Conservation (phyloP, 2,797 vertebrate species). For the Spea hammondii region DNA sequence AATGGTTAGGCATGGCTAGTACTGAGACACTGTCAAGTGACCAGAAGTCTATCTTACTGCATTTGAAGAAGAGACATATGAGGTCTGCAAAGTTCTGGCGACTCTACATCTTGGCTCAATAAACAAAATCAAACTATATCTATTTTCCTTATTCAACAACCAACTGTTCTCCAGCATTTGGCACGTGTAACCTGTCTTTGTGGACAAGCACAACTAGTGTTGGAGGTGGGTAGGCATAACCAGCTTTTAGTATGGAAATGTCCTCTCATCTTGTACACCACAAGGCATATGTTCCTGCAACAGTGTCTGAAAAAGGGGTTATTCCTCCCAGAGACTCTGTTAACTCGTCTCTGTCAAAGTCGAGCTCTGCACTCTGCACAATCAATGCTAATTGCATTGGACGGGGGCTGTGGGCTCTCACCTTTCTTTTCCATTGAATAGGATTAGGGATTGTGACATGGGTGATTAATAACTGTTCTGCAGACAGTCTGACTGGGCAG, state of each 20-base stretch:
- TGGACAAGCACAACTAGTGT: constrained; percentile 6
- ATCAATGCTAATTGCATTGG: constrained; percentile 64
- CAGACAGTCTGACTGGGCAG: constrained; percentile 87
- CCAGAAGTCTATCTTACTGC: no score
- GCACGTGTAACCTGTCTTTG: constrained; percentile 20
- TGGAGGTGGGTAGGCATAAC: constrained; percentile 16
- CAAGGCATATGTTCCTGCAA: constrained; percentile 52
- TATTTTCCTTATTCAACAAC: neutral
- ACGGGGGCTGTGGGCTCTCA: constrained; percentile 76
- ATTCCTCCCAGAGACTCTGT: constrained; percentile 58
- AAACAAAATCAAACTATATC: no score
- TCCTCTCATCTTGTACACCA: constrained; percentile 42
- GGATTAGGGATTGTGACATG: constrained; percentile 93
- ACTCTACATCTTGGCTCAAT: no score
- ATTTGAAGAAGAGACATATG: no score
- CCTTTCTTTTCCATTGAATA: constrained; percentile 92
- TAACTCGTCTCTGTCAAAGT: constrained; percentile 67
- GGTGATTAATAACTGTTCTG: constrained; percentile 92
- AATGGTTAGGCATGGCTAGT: no score
- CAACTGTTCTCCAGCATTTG: neutral
- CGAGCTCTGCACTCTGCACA: constrained; percentile 63
- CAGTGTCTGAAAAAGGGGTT: constrained; percentile 50
- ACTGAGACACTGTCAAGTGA: no score
- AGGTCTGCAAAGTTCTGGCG: no score
- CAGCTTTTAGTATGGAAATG: constrained; percentile 41